These are phyloP conservation scores for Stenotaenia linearis DNA, from an alignment of 2,888 invertebrate genomes.

Conservation along the genomic window DNA sequence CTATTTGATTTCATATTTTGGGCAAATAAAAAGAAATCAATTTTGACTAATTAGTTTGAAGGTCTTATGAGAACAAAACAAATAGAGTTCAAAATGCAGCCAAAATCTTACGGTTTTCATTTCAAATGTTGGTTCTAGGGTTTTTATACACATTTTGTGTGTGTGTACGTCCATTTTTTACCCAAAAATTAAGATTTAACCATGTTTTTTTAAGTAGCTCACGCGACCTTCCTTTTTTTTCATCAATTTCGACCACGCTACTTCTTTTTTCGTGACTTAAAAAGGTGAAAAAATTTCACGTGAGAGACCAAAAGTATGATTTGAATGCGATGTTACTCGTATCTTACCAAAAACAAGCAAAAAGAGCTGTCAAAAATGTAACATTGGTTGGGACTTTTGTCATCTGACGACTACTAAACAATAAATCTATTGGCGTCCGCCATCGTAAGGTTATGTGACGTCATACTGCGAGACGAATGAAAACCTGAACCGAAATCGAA, in stretches of 20 bases:
- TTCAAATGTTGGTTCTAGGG: too few species aligned
- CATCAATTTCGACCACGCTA: not conserved
- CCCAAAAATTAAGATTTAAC: not conserved
- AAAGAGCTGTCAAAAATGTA: not conserved
- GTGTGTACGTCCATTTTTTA: not conserved
- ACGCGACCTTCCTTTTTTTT: not conserved
- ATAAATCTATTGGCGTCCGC: not conserved
- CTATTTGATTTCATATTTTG: not conserved
- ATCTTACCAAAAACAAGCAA: not conserved
- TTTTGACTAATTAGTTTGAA: not conserved
- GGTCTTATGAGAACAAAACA: too few species aligned
- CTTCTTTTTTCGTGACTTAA: not conserved
- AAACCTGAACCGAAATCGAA: not conserved
- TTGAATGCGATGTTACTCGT: not conserved
- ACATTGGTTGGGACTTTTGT: not conserved
- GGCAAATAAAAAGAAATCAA: not conserved
- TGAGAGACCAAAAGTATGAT: not conserved
- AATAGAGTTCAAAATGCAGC: too few species aligned
- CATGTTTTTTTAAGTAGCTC: not conserved
- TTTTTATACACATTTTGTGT: not conserved
- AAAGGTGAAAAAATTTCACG: not conserved
- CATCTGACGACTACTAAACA: not conserved
- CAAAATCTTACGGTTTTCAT: too few species aligned
- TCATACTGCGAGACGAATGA: not conserved
- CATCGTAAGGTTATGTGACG: not conserved